Conservation (phyloP, 2,888 invertebrate genomes). For the Ennomos quercinarius region DNA sequence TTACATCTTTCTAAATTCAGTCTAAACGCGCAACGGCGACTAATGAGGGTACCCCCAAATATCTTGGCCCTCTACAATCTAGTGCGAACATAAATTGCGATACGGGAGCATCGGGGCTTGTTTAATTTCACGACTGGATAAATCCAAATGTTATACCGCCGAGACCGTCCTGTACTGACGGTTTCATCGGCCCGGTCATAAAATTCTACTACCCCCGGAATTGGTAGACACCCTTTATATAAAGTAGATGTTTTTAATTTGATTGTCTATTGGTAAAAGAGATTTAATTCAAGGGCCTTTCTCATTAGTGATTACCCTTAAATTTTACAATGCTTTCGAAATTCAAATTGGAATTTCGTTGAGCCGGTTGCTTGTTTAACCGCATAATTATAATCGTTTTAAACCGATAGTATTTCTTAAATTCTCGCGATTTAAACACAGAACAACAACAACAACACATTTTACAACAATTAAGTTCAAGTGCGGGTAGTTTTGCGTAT, state of each 20-base stretch:
- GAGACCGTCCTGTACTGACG: slow-evolving; percentile 60
- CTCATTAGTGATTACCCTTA: too few relatives aligned
- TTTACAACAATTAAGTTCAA: too few relatives aligned
- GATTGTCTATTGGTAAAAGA: slow-evolving; percentile 24
- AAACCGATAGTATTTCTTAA: too few relatives aligned
- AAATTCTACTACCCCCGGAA: slow-evolving; percentile 62
- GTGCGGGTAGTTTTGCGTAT: too few relatives aligned
- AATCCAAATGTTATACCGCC: slow-evolving; percentile 79
- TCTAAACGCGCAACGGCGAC: slow-evolving; percentile 48
- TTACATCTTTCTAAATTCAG: slow-evolving; percentile 3
- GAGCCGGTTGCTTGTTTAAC: too few relatives aligned
- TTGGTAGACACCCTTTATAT: slow-evolving; percentile 31
- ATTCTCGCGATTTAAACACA: too few relatives aligned
- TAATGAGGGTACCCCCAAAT: slow-evolving; percentile 72
- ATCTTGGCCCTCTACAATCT: slow-evolving; percentile 72
- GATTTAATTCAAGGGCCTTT: neutral
- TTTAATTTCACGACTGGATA: slow-evolving; percentile 84
- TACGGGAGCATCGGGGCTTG: slow-evolving; percentile 75
- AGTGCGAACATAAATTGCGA: slow-evolving; percentile 83
- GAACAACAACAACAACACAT: too few relatives aligned
- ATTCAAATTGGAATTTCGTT: too few relatives aligned
- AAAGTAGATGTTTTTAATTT: slow-evolving; percentile 26
- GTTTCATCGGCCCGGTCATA: slow-evolving; percentile 68
- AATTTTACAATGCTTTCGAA: too few relatives aligned
- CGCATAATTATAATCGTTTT: too few relatives aligned